Base-by-base conservation (phyloP, 2,113 vertebrate species). In the Phasianus colchicus region DNA sequence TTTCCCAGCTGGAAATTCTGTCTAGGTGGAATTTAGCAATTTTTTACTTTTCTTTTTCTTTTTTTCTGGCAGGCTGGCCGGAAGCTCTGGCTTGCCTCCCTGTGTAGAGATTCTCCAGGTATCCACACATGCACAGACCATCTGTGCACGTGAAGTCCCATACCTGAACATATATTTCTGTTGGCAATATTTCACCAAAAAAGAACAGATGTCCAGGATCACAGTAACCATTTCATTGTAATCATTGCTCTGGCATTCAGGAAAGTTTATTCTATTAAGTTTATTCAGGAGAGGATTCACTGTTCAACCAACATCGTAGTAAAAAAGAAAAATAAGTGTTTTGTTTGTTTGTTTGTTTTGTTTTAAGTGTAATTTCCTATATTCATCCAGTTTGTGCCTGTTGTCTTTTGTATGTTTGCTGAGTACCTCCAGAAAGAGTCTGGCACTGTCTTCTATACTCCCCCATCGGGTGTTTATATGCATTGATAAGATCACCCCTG, bases 1-100 rank as follows among this genome's bases (percentile, higher is more conserved):
- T 63, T 93, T 90, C 84, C 74, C 93, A 95, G 65, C 65, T 95
- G 93, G 70, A 95, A 95, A 95, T 89, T 92, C 66, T 74, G 86
- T 80, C 80, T 84, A 81, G 89, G 43, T 92, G 81, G 89, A 93
- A 92, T 92, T 95, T 20, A 95, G 54, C 24, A 55, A 64, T 61
- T 48, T 82, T 69, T 61, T 36, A 34, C n/a, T 38, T 38, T 47
- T 21, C 4, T 47, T 45, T 4, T 45, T 45, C 14, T 15, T 38
- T 11, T 78, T 11, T 72, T 78, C 87, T 78, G 61, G 19, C 87
- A 91, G 81, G 14, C 38, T 89, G 72, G n/a, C 66, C 7, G 8
- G 74, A 47, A 64, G 47, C 32, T 3, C 66, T 91, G 81, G 47
- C 47, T 69, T 75, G 57, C 55, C 77, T 78, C 38, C 7, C 1